Conservation (phyloP, 2,888 invertebrate genomes). For the Stegophylla sp. region DNA sequence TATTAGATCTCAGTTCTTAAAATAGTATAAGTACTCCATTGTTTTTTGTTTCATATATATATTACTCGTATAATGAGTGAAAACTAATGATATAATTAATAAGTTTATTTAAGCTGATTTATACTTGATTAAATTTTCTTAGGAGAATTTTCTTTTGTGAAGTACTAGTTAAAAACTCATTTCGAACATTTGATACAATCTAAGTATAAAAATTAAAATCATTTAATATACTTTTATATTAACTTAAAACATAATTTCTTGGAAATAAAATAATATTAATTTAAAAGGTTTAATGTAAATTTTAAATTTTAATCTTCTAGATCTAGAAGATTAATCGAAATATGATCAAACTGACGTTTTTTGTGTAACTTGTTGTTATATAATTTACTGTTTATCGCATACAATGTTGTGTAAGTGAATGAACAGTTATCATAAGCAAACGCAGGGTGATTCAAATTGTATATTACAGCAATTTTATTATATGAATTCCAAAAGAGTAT, state of each 20-base stretch:
- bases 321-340: no score
- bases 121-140: background rate
- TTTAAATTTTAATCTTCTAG: background rate
- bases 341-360: no score
- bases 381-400: no score
- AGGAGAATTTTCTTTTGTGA: background rate
- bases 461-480: no score
- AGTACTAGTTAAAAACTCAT: background rate
- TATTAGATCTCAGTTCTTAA: background rate
- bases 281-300: background rate
- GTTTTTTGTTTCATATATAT: background rate
- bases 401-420: no score
- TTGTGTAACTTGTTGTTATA: no score
- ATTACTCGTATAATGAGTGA: background rate
- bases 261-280: slow-evolving; percentile 1
- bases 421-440: no score
- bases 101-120: background rate
- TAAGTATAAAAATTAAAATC: background rate
- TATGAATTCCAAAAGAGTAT: no score
- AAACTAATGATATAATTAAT: background rate
- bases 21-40: background rate
- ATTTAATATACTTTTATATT: background rate
- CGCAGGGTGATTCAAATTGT: no score
- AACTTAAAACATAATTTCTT: background rate
- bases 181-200: background rate